phyloP scores from a whole-genome alignment of 2,888 invertebrate genomes.

The Timema podura region DNA sequence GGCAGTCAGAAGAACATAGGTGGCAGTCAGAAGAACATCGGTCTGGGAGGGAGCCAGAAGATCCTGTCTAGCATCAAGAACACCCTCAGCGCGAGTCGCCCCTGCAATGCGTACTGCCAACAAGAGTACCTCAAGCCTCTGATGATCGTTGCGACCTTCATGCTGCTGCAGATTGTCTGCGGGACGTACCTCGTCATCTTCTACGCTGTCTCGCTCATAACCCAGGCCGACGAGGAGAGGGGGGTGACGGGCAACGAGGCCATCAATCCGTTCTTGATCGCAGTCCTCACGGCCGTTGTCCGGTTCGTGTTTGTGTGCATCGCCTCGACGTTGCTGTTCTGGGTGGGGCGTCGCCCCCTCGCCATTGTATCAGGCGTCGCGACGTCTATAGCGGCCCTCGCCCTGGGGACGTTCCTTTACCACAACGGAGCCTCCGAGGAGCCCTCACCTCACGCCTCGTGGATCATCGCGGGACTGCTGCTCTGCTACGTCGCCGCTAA shows the following conservation, averaged over 20 bases:
- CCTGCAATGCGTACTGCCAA: background rate
- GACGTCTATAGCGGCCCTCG: slow-evolving; percentile 60
- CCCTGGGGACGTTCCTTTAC: slow-evolving; percentile 53
- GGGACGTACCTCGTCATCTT: slow-evolving; percentile 75
- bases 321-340: slow-evolving; percentile 61
- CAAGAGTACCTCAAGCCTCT: slow-evolving; percentile 66
- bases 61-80: slow-evolving; percentile 14
- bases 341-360: slow-evolving; percentile 60
- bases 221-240: slow-evolving; percentile 20
- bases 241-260: slow-evolving; percentile 19
- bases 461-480: slow-evolving; percentile 50
- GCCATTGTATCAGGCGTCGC: slow-evolving; percentile 64
- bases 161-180: slow-evolving; percentile 66
- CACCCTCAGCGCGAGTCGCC: background rate
- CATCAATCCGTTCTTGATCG: slow-evolving; percentile 52
- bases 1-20: slow-evolving; percentile 44
- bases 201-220: slow-evolving; percentile 70
- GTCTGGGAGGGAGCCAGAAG: slow-evolving; percentile 8
- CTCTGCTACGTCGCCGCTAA: slow-evolving; percentile 70
- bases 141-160: slow-evolving; percentile 67
- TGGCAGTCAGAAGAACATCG: slow-evolving; percentile 10
- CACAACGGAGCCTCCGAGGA: slow-evolving; percentile 34
- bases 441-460: slow-evolving; percentile 36
- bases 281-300: slow-evolving; percentile 64
- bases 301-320: slow-evolving; percentile 61